Base-by-base conservation (phyloP, 2,113 vertebrate genomes). In the Anoura caudifer region DNA sequence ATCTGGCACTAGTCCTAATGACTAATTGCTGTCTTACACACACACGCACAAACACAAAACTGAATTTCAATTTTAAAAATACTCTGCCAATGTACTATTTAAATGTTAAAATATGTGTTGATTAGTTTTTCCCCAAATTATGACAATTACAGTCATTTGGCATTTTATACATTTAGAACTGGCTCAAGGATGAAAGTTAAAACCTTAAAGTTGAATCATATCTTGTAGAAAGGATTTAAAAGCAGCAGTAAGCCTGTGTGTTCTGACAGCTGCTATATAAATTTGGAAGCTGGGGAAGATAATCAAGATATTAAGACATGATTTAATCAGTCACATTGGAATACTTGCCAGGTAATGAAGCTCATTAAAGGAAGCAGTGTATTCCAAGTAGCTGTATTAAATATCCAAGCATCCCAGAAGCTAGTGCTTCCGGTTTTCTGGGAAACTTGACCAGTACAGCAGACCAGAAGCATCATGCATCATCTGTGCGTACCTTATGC, bases 181-280 rank as follows among this genome's bases (percentile, higher is more conserved):
- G 47, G 54, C 59, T 85, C 69, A 67, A 81, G 59, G 72, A 92
- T 88, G 67, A 87, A 94, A 95, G 94, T 87, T 31, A 93, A 33
- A 80, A 28, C 56, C 38, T 87, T 87, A 22, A 11, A 10, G 50
- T 59, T 76, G 75, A 96, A 69, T 79, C 15, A 8, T 41, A 31
- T 85, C 59, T 87, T 70, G 4, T 87, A 79, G 73, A 70, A 77
- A 43, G 14, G 22, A 63, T 87, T 92, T 73, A 90, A 80, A 43
- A 80, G n/a, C 24, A 36, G 50, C 63, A 80, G 47, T 87, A 54
- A 56, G 61, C 76, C 84, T 87, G n/a, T 8, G 38, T 8, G 5
- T 79, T 92, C 72, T 92, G 67, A 91, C 17, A 73, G 69, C 41
- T 45, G 36, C 24, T 5, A n/a, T 41, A 76, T 89, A 70, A 88